phyloP scores from a whole-genome alignment of 2,797 vertebrate genomes.

The Karalla daura region DNA sequence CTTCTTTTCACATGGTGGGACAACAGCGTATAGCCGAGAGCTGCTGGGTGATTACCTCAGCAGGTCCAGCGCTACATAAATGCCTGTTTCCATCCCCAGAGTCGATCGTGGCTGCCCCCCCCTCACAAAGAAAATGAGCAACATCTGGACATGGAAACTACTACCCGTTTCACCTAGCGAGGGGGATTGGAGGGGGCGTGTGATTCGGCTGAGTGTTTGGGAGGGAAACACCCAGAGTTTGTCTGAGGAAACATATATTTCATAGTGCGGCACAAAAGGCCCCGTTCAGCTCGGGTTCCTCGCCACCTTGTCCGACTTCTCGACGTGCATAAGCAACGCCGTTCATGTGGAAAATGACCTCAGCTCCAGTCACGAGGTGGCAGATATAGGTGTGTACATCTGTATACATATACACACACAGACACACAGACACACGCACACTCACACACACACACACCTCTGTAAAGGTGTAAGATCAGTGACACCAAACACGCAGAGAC shows the following conservation, averaged over 20 bases:
- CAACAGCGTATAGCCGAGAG: slow-evolving; percentile 6
- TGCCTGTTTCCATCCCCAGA: slow-evolving; percentile 48
- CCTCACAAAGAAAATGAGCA: slow-evolving; percentile 59
- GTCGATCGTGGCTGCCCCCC: slow-evolving; percentile 24
- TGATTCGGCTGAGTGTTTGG: slow-evolving; percentile 18
- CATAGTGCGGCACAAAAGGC: slow-evolving; percentile 43
- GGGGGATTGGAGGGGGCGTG: slow-evolving; percentile 25
- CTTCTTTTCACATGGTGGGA: slow-evolving; percentile 13
- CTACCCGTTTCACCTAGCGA: slow-evolving; percentile 42
- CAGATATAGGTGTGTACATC: too few relatives aligned
- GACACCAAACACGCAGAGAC: neutral
- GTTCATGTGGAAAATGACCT: slow-evolving; percentile 64
- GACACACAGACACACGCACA: neutral
- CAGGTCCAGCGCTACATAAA: slow-evolving; percentile 17
- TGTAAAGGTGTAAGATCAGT: slow-evolving; percentile 36
- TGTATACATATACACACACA: slow-evolving; percentile 8
- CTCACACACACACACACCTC: slow-evolving; percentile 16
- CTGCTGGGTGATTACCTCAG: slow-evolving; percentile 47
- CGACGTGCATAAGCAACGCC: slow-evolving; percentile 13
- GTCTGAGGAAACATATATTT: slow-evolving; percentile 22
- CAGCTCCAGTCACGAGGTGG: slow-evolving; percentile 37
- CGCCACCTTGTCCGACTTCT: slow-evolving; percentile 20
- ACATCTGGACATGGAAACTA: slow-evolving; percentile 71
- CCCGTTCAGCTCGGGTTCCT: slow-evolving; percentile 40
- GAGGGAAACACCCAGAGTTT: slow-evolving; percentile 38